These are phyloP conservation scores for Panthera tigris DNA, from an alignment of 2,113 vertebrate genomes.

Conservation along the genomic window DNA sequence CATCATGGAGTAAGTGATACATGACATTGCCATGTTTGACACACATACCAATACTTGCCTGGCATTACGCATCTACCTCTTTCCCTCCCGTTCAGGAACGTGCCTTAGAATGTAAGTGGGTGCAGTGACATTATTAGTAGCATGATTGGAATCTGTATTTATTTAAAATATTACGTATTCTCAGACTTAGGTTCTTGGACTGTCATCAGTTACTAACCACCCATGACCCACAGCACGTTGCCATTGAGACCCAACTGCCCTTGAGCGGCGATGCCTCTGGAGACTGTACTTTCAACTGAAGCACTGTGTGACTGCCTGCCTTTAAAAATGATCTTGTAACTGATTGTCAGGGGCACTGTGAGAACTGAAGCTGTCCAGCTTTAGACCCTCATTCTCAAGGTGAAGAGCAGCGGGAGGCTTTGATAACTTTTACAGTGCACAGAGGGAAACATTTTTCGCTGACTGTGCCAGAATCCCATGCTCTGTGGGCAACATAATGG, in stretches of 20 bases:
- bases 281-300: neutral
- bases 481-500: conserved; percentile 62
- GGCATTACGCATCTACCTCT: neutral
- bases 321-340: neutral
- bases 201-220: neutral
- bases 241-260: neutral
- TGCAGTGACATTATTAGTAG: neutral
- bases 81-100: neutral
- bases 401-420: conserved; percentile 25
- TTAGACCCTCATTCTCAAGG: neutral
- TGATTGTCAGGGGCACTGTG: neutral
- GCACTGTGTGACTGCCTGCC: neutral
- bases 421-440: conserved; percentile 58
- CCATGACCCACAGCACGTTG: neutral
- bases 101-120: neutral
- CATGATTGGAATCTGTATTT: neutral
- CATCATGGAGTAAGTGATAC: neutral
- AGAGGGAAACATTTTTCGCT: conserved; percentile 55
- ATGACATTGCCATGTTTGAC: neutral
- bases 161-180: neutral
- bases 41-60: neutral
- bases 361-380: conserved; percentile 28
- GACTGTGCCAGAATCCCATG: conserved; percentile 65
- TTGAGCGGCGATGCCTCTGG: no score
- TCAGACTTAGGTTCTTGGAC: neutral